Evolutionary conservation across 2,888 invertebrate species (phyloP).

Genomic region (Cremastinae sp.): DNA sequence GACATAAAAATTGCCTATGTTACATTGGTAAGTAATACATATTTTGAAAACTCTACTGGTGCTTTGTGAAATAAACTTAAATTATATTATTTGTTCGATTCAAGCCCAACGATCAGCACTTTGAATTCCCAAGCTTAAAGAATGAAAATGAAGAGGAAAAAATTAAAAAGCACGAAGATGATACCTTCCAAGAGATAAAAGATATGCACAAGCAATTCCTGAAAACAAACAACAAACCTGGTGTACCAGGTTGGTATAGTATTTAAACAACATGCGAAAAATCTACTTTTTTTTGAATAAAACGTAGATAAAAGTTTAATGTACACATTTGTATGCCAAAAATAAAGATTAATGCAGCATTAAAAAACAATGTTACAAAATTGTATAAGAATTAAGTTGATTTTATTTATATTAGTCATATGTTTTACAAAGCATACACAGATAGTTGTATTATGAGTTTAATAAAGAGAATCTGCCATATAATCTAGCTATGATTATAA

Average conservation of each 20-base stretch:
- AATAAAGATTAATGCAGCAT: slow-evolving; percentile 27
- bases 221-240: slow-evolving; percentile 86
- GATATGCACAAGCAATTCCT: slow-evolving; percentile 83
- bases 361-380: slow-evolving; percentile 11
- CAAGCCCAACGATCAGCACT: slow-evolving; percentile 87
- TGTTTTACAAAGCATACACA: neutral
- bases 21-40: slow-evolving; percentile 84
- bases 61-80: neutral
- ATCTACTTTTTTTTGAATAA: neutral
- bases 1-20: slow-evolving; percentile 91
- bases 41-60: neutral
- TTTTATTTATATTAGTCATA: slow-evolving; percentile 8
- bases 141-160: slow-evolving; percentile 79
- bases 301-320: slow-evolving; percentile 10
- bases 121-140: slow-evolving; percentile 90
- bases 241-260: slow-evolving; percentile 90
- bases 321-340: slow-evolving; percentile 17
- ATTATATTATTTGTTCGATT: slow-evolving; percentile 71
- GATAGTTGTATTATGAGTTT: no score
- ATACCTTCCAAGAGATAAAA: slow-evolving; percentile 85
- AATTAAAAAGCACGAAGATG: slow-evolving; percentile 83
- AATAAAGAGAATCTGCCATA: no score
- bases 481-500: no score
- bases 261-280: slow-evolving; percentile 78
- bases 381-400: neutral